These are phyloP conservation scores for Sapajus apella DNA, from an alignment of 2,113 vertebrate species.

Conservation along the genomic window DNA sequence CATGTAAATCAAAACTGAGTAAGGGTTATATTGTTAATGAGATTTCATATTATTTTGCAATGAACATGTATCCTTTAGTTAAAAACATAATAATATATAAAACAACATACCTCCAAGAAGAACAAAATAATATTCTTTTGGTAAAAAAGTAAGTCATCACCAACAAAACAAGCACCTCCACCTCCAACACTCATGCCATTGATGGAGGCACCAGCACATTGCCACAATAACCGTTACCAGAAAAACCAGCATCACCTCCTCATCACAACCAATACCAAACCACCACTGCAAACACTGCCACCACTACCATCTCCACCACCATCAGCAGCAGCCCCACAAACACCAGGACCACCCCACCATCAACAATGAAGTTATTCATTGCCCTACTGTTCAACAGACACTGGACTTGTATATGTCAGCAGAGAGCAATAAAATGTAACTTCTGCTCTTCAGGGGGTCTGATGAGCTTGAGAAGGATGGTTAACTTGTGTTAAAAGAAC, in stretches of 20 bases:
- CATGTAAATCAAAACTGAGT: background rate
- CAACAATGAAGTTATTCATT: accelerated
- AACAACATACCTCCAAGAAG: background rate
- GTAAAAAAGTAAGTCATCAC: background rate
- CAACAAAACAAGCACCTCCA: no score
- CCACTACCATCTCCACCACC: accelerated
- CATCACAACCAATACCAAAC: background rate
- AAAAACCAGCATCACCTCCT: no score
- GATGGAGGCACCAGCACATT: accelerated
- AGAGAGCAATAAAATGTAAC: background rate
- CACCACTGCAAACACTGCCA: background rate
- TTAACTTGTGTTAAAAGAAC: background rate
- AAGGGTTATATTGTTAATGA: no score
- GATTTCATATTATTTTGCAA: background rate
- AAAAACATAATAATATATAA: background rate
- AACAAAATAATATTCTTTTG: background rate
- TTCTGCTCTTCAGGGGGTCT: background rate
- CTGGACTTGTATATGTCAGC: accelerated
- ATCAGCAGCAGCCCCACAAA: background rate
- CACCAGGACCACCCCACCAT: accelerated
- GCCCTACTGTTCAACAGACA: accelerated
- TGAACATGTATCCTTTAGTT: background rate
- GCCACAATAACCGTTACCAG: background rate
- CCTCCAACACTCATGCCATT: background rate
- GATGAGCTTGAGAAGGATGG: accelerated